Percentiles rank a stretch among this genome's conserved stretches.
Evolutionary conservation across 2,113 vertebrate genomes (phyloP).

Genomic region (Catagonus wagneri): DNA sequence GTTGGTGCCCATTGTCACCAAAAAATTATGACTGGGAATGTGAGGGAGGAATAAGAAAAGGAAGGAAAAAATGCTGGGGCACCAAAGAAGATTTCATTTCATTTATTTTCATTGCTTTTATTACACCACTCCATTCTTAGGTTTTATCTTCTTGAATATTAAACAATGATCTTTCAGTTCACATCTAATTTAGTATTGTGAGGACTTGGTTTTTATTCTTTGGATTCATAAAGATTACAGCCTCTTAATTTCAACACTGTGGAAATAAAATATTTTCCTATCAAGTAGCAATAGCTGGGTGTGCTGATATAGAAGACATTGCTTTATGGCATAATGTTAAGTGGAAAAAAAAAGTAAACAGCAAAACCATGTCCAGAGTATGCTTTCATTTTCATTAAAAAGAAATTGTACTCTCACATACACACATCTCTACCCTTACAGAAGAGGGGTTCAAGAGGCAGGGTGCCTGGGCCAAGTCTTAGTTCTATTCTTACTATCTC

Average conservation of each 20-base stretch:
- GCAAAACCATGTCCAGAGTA: background rate
- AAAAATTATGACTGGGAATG: background rate
- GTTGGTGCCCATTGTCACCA: background rate
- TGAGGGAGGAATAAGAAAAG: background rate
- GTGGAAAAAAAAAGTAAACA: background rate
- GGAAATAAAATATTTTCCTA: conserved; percentile 25
- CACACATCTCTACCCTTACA: background rate
- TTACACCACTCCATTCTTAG: background rate
- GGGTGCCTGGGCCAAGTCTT: background rate
- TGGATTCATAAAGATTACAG: background rate
- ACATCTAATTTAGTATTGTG: background rate
- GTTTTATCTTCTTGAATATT: background rate
- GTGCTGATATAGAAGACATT: background rate
- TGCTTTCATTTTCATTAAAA: background rate
- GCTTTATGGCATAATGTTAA: background rate
- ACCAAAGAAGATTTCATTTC: background rate
- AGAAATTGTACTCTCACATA: background rate
- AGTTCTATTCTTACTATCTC: background rate
- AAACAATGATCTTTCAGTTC: background rate
- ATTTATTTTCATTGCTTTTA: background rate
- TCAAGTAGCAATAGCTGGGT: background rate
- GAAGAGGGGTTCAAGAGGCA: background rate
- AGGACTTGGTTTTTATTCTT: background rate
- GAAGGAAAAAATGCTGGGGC: background rate
- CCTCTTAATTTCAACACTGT: conserved; percentile 12